phyloP scores from a whole-genome alignment of 1,140 invertebrate species.

The Leptinotarsa defecta region DNA sequence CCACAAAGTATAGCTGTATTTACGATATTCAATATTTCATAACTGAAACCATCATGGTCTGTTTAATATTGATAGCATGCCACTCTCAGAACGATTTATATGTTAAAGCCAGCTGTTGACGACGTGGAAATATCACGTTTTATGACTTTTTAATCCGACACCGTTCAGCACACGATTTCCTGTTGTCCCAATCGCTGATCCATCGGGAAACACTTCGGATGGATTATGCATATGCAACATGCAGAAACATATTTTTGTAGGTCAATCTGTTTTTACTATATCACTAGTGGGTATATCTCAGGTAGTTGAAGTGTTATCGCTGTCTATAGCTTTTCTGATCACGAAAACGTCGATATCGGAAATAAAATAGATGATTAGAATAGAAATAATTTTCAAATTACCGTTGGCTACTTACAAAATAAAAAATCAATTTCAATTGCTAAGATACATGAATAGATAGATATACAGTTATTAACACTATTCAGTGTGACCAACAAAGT shows the following conservation, averaged over 20 bases:
- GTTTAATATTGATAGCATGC: not conserved
- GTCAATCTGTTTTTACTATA: no score
- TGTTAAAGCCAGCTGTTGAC: conserved; percentile 16
- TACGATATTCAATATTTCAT: not conserved
- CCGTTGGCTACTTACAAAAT: no score
- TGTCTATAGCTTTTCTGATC: no score
- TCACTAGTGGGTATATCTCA: no score
- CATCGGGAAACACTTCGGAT: not conserved
- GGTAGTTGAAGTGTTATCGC: no score
- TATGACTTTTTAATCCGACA: conserved; percentile 29
- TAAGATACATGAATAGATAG: no score
- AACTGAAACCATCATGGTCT: not conserved
- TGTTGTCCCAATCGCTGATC: conserved; percentile 8
- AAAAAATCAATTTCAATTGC: no score
- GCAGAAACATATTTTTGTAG: not conserved
- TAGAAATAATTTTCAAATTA: no score
- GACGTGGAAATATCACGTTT: conserved; percentile 19
- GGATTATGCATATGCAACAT: not conserved
- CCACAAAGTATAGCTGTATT: not conserved
- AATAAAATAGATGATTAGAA: no score
- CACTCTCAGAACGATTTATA: conserved; percentile 13
- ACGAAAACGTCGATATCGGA: no score
- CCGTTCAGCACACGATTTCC: conserved; percentile 18
- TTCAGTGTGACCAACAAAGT: no score
- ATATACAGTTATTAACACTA: no score